phyloP scores from a whole-genome alignment of 2,888 invertebrate genomes.

The Laothoe populi region DNA sequence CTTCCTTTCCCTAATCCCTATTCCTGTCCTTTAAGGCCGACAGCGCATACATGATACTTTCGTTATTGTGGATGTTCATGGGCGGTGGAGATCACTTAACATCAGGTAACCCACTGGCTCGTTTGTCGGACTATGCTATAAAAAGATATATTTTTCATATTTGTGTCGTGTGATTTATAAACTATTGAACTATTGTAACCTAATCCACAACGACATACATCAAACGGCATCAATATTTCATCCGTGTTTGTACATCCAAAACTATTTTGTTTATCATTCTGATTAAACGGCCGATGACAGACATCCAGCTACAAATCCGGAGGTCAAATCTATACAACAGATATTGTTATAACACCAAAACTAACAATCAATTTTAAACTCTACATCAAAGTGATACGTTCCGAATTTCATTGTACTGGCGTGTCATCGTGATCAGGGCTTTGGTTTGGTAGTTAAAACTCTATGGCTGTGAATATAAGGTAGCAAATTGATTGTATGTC shows the following conservation, averaged over 20 bases:
- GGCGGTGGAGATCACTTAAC: no score
- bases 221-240: slow-evolving; percentile 16
- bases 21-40: no score
- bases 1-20: no score
- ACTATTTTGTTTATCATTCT: slow-evolving; percentile 48
- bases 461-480: slow-evolving; percentile 31
- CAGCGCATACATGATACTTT: no score
- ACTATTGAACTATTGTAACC: not conserved
- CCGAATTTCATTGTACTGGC: not conserved
- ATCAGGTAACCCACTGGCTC: no score
- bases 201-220: slow-evolving; percentile 2
- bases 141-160: no score
- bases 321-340: slow-evolving; percentile 71
- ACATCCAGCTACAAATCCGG: slow-evolving; percentile 64
- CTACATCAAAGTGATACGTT: not conserved
- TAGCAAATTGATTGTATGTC: slow-evolving; percentile 32
- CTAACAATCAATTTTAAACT: not conserved
- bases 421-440: not conserved
- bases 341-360: slow-evolving; percentile 31
- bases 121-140: no score
- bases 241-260: slow-evolving; percentile 39
- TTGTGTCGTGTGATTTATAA: not conserved
- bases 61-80: no score
- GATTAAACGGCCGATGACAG: slow-evolving; percentile 55
- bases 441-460: not conserved